Evolutionary conservation across 2,797 vertebrate genomes (phyloP).

Genomic region (Microctenopoma lineatum): DNA sequence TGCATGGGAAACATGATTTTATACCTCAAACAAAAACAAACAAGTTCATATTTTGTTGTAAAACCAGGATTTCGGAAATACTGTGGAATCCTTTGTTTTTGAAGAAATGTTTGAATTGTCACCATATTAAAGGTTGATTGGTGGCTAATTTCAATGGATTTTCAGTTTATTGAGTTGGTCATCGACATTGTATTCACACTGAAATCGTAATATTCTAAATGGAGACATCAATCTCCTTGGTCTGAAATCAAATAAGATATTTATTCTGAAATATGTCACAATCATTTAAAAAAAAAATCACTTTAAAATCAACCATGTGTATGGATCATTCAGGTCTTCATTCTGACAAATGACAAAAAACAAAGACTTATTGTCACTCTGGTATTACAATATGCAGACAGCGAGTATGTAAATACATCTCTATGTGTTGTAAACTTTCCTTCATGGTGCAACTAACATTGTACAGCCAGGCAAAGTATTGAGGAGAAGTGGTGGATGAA

Average conservation of each 20-base stretch:
- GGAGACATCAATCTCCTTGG: too few relatives aligned
- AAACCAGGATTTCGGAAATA: background rate
- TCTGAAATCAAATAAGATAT: background rate
- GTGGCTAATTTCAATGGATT: background rate
- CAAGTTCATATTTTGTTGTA: slow-evolving; percentile 3
- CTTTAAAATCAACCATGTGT: background rate
- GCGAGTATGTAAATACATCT: slow-evolving; percentile 21
- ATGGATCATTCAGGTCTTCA: background rate
- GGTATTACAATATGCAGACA: background rate
- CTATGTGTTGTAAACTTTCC: slow-evolving; percentile 40
- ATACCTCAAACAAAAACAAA: slow-evolving; percentile 21
- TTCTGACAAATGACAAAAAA: background rate
- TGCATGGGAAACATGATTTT: slow-evolving; percentile 16
- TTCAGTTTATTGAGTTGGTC: background rate
- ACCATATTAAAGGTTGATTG: background rate
- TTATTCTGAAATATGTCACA: background rate
- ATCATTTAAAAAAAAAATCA: too few relatives aligned
- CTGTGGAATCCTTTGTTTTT: too few relatives aligned
- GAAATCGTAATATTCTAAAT: background rate
- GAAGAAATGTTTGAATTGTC: background rate
- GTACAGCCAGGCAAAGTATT: slow-evolving; percentile 32
- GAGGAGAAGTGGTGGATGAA: slow-evolving; percentile 69
- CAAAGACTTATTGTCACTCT: background rate
- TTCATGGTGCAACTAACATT: slow-evolving; percentile 22
- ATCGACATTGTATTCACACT: too few relatives aligned